A percentile compares a stretch with the other conserved stretches of the same genome.
These are phyloP conservation scores for Tinamus guttatus DNA, from an alignment of 2,113 vertebrate genomes.

Conservation along the genomic window DNA sequence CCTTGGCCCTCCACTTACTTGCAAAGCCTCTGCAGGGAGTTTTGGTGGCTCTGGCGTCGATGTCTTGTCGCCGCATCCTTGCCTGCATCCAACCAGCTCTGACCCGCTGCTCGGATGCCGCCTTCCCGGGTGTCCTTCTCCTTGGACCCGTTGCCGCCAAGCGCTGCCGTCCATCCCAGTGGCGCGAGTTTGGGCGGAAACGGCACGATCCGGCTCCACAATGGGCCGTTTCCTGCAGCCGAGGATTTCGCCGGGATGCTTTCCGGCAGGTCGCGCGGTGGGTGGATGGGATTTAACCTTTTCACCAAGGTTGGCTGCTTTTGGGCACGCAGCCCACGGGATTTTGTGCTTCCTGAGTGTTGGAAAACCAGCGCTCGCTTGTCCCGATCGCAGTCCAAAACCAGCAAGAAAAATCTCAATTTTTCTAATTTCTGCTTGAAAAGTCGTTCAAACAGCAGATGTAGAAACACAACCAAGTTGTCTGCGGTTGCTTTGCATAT, in stretches of 20 bases:
- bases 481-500: not conserved
- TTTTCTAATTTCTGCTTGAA: not conserved
- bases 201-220: slow-evolving; percentile 47
- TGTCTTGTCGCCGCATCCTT: not conserved
- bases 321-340: too few relatives aligned
- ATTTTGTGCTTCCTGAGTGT: too few relatives aligned
- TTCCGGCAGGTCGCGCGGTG: not conserved
- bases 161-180: not conserved
- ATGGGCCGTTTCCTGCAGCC: slow-evolving; percentile 67
- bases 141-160: not conserved
- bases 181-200: slow-evolving; percentile 52
- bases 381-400: not conserved
- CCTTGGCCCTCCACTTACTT: fast-evolving
- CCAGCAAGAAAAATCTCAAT: too few relatives aligned
- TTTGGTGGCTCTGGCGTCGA: not conserved
- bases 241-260: slow-evolving; percentile 30
- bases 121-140: not conserved
- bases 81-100: not conserved
- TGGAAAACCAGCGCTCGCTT: not conserved
- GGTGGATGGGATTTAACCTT: slow-evolving; percentile 5
- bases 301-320: not conserved
- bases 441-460: not conserved
- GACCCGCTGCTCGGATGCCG: fast-evolving
- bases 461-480: fast-evolving
- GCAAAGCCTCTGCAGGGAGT: not conserved